Percentiles rank a stretch among this genome's conserved stretches.
These are phyloP conservation scores for Gadopsis marmoratus DNA, from an alignment of 2,797 vertebrate genomes.

Conservation along the genomic window DNA sequence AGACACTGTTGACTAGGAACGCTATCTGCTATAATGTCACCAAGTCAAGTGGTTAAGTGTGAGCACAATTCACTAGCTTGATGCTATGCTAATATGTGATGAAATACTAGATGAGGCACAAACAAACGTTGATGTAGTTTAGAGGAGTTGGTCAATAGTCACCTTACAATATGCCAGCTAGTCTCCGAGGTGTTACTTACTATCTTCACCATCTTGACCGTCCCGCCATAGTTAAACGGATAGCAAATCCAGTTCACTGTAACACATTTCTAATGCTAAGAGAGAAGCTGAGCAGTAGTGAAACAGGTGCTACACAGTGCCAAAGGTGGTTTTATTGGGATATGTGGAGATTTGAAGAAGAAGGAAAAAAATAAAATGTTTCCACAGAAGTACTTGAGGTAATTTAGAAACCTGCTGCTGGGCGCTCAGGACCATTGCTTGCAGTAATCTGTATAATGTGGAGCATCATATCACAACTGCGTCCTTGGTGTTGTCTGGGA, in stretches of 20 bases:
- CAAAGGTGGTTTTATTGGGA: neutral
- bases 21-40: fast-evolving
- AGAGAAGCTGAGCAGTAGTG: neutral
- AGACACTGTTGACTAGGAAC: neutral
- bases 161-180: neutral
- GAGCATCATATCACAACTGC: neutral
- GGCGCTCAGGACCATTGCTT: neutral
- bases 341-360: neutral
- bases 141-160: neutral
- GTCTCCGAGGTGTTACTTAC: neutral
- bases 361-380: no score
- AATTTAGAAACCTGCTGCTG: neutral
- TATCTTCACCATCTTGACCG: neutral
- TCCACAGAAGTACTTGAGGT: no score
- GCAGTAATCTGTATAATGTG: no score
- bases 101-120: neutral
- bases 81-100: constrained; percentile 11
- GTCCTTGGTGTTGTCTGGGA: neutral
- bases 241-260: neutral
- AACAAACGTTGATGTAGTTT: neutral
- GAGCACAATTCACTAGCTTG: constrained; percentile 12
- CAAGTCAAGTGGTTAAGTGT: neutral
- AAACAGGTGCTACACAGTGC: neutral
- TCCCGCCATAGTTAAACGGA: neutral
- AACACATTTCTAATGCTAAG: neutral